Base-by-base conservation (phyloP, 1,140 invertebrate species). In the Megalopta genalis region DNA sequence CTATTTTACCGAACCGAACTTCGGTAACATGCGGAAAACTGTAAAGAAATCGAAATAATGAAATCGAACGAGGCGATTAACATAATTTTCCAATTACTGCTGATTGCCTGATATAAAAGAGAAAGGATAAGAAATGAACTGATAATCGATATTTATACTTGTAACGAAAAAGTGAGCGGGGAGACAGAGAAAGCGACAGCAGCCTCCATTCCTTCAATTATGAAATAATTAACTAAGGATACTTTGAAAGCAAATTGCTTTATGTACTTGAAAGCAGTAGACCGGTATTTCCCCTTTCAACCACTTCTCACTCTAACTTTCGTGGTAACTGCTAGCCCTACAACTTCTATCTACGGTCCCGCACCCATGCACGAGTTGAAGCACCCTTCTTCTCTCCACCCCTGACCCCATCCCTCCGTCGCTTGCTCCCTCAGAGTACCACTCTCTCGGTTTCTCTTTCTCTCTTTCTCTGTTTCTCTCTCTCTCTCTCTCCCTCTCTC, bases 161-260 rank as follows among this genome's bases (percentile, higher is more conserved):
- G 46, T 49, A 60, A 54, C 49, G 49, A 46, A 10, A 46, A 2
- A 14, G 42, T 14, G 10, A 16, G 3, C 2, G 5, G 16, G 49
- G 49, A 21, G 25, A 0, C 18, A 3, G 27, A 27, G 62, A 57
- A 64, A 54, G 18, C 18, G 16, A 27, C 66, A n/a, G 64, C 66
- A n/a, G 64, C 60, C 60, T 70, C 42, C 64, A 76, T 73, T 87
- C 73, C 70, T 83, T 80, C 80, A 75, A 87, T 85, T 87, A 87
- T 74, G 74, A 86, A 85, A 87, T 81, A 87, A 84, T 87, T 85
- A 85, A 67, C 42, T 60, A 54, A 39, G 25, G 79, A 37, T 54
- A 46, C 65, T 62, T 82, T 77, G 64, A 85, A 81, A 77, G 39
- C 66, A 78, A 64, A 54, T 75, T 82, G 70, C 75, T 85, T 78